Base-by-base conservation (phyloP, 2,888 invertebrate species). In the Drosophila sordidapex region DNA sequence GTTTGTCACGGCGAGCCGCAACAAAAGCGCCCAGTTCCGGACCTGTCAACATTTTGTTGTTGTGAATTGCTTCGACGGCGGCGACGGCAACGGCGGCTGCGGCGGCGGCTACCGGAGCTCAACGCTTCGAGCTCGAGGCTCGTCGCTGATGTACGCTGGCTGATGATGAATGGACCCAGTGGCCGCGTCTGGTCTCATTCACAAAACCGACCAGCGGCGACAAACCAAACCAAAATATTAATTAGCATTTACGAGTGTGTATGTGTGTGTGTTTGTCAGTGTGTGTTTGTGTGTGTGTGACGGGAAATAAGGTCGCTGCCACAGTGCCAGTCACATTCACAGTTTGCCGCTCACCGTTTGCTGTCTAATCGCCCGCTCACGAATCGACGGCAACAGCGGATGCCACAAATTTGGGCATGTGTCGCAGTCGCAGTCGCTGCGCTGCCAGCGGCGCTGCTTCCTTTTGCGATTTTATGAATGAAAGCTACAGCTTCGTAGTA, bases 381-480 rank as follows among this genome's bases (percentile, higher is more conserved):
- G 89, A 89, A 74, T 76, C 85, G 76, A 67, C 76, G 60, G 64
- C 76, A n/a, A 69, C 82, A 87, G 81, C 89, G 86, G 87, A 89
- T 89, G 87, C 87, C 82, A 89, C 89, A 89, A 86, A 84, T 86
- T 89, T 86, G 86, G 86, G 76, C 86, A 86, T 89, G 72, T 79
- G 78, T 87, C 84, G 79, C 82, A 62, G 77, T 69, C 81, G 51
- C 70, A 7, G 76, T 21, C 74, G 56, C 48, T n/a, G 27, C 66
- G 8, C 65, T 21, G 73, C 4, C 40, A 36, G 25, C 74, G 65
- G 62, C 82, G 76, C 88, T 85, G 86, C 81, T 86, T 87, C 87
- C 86, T 88, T 87, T 86, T 68, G 74, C 83, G 83, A 90, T 88
- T 87, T 87, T 88, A 87, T 87, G 87, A 87, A 87, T 87, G 87